Evolutionary conservation across 2,113 vertebrate genomes (phyloP), one percentile per base, ranked within the genome.

Genomic region (pig (Sus scrofa)): DNA sequence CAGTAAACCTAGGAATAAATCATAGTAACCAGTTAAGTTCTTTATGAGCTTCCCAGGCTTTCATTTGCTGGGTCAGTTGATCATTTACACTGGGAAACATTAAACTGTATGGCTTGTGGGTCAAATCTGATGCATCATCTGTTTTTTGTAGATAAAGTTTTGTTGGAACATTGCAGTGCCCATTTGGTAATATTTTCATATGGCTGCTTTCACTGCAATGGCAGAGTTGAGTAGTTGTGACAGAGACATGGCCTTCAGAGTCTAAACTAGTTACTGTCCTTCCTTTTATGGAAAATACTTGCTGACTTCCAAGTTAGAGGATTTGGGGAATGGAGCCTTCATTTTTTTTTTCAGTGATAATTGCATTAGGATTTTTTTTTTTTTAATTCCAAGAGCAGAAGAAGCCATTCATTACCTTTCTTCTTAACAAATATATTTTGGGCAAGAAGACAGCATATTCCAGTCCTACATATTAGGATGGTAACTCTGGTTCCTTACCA

Each of bases 61-160:
- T 74, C 86, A 54, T 52, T 39, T 70, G 22, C 15, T 89, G 30
- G 20, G 16, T 67, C 1, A 39, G 90, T 89, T n/a, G 20, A 11
- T 62, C 1, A n/a, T 94, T 91, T 56, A 92, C 50, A 84, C 30
- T 44, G 52, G 3, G 13, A 15, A 16, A 34, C 1, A 81, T 16
- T 4, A 73, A 86, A 78, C 11, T 63, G 6, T 68, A 16, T 71
- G 32, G 3, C 5, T 44, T 82, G 3, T 74, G 62, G 5, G 11
- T 7, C 34, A 92, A 30, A 89, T 85, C 9, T 86, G 32, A 52
- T 2, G 4, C 1, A 62, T 52, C 19, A 84, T 2, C 37, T 85
- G 32, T 13, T 87, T 87, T 94, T 79, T 39, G 7, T 34, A 85
- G 85, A 39, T 94, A 54, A 86, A 77, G 30, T 75, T 92, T 96